These are phyloP conservation scores for Drosophila ustulata DNA, from an alignment of 2,888 invertebrate species.

Conservation along the genomic window DNA sequence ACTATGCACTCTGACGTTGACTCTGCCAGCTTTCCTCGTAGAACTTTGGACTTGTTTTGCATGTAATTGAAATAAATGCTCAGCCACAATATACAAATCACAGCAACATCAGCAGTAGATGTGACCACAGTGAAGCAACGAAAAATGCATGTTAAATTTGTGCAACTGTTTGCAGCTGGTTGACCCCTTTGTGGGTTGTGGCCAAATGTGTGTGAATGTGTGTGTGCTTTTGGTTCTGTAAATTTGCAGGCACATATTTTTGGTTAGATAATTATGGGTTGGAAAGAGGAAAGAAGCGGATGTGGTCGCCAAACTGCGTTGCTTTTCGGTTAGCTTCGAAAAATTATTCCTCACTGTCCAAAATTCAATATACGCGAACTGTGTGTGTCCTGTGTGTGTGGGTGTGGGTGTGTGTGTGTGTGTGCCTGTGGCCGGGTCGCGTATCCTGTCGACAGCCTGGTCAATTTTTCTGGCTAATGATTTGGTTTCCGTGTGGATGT, in stretches of 20 bases:
- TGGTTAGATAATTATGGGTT: slow-evolving; percentile 72
- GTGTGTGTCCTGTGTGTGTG: slow-evolving; percentile 1
- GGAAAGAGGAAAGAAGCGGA: slow-evolving; percentile 35
- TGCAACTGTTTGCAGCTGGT: slow-evolving; percentile 35
- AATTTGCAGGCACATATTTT: slow-evolving; percentile 60
- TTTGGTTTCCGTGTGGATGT: slow-evolving; percentile 63
- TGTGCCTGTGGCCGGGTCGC: slow-evolving; percentile 13
- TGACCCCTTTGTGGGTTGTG: slow-evolving; percentile 37
- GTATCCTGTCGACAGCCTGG: slow-evolving; percentile 49
- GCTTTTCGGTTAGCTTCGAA: slow-evolving; percentile 45
- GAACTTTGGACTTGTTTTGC: background rate
- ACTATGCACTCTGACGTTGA: background rate
- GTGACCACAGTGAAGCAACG: background rate
- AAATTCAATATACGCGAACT: slow-evolving; percentile 64
- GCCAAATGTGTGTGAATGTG: background rate
- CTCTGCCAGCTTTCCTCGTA: background rate
- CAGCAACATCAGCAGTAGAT: background rate
- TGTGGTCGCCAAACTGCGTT: slow-evolving; percentile 70
- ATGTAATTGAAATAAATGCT: slow-evolving; percentile 33
- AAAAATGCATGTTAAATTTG: slow-evolving; percentile 26
- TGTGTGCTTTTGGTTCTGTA: slow-evolving; percentile 21
- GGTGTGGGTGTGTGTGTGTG: background rate
- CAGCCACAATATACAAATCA: slow-evolving; percentile 45
- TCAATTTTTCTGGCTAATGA: slow-evolving; percentile 77
- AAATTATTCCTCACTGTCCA: slow-evolving; percentile 53